Evolutionary conservation across 2,113 vertebrate genomes (phyloP).

Genomic region (Macaca nemestrina): DNA sequence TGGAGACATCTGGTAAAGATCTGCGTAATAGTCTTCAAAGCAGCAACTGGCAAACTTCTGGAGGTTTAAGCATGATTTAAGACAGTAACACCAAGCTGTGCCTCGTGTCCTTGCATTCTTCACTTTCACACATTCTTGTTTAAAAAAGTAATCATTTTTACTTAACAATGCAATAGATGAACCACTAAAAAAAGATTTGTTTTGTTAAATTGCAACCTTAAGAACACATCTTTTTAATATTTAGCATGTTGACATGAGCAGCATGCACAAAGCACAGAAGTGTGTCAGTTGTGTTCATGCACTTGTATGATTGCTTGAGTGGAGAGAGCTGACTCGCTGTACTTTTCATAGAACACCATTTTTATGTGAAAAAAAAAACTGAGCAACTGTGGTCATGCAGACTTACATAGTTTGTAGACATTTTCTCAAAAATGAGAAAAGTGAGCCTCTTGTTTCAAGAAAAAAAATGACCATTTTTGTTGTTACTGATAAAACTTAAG

Average conservation of each 20-base stretch:
- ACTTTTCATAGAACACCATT: background rate
- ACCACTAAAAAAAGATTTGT: background rate
- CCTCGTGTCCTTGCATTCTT: background rate
- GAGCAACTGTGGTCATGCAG: background rate
- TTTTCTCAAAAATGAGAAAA: background rate
- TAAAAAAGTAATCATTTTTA: background rate
- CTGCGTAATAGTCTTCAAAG: background rate
- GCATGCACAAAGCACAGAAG: background rate
- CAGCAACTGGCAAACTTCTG: fast-evolving
- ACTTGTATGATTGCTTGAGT: fast-evolving
- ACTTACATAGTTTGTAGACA: background rate
- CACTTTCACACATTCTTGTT: no score
- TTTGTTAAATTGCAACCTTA: background rate
- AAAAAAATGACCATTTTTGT: background rate
- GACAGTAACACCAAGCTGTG: no score
- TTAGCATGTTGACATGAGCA: background rate
- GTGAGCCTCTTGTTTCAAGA: background rate
- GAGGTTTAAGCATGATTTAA: background rate
- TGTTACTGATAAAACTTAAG: background rate
- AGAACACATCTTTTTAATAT: background rate
- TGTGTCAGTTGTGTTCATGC: fast-evolving
- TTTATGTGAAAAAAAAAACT: background rate
- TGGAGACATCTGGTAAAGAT: background rate
- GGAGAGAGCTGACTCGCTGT: background rate
- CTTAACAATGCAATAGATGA: background rate